Percentiles rank a stretch among this genome's conserved stretches.
These are phyloP conservation scores for Temnothorax longispinosus DNA, from an alignment of 1,140 invertebrate genomes.

Conservation along the genomic window DNA sequence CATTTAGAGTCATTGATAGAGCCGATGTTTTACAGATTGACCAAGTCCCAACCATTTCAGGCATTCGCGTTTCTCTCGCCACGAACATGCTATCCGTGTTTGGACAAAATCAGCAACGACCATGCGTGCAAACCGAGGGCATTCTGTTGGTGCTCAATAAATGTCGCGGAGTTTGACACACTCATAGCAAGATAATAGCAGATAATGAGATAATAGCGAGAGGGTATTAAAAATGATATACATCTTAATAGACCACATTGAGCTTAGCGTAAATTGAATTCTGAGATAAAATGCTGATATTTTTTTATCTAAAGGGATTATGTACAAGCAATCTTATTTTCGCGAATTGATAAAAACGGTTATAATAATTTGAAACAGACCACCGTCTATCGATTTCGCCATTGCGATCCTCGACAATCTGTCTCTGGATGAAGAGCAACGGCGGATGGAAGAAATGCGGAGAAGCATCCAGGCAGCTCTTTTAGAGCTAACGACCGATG, in stretches of 20 bases:
- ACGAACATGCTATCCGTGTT: conserved; percentile 62
- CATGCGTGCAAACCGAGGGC: conserved; percentile 18
- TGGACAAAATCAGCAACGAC: conserved; percentile 69
- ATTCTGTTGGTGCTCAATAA: conserved; percentile 75
- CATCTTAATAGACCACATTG: neutral
- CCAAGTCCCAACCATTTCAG: conserved; percentile 72
- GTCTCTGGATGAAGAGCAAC: conserved; percentile 65
- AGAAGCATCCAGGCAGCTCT: conserved; percentile 53
- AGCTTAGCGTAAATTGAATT: conserved; percentile 23
- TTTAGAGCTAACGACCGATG: conserved; percentile 71
- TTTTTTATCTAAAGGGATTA: neutral
- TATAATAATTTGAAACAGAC: conserved; percentile 6
- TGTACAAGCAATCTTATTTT: neutral
- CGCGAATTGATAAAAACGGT: conserved; percentile 8
- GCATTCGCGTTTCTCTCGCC: conserved; percentile 38
- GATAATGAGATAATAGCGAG: conserved; percentile 22
- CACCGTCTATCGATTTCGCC: conserved; percentile 24
- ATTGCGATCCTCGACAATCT: conserved; percentile 62
- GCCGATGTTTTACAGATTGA: conserved; percentile 80
- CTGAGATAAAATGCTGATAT: neutral
- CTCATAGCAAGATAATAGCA: conserved; percentile 65
- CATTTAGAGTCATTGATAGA: conserved; percentile 71
- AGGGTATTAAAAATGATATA: neutral
- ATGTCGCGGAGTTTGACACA: conserved; percentile 75
- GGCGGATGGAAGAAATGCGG: conserved; percentile 55